Percentiles rank a stretch among this genome's conserved stretches.
Conservation (phyloP, 2,888 invertebrate species). For the Fissipunctia ypsillon region DNA sequence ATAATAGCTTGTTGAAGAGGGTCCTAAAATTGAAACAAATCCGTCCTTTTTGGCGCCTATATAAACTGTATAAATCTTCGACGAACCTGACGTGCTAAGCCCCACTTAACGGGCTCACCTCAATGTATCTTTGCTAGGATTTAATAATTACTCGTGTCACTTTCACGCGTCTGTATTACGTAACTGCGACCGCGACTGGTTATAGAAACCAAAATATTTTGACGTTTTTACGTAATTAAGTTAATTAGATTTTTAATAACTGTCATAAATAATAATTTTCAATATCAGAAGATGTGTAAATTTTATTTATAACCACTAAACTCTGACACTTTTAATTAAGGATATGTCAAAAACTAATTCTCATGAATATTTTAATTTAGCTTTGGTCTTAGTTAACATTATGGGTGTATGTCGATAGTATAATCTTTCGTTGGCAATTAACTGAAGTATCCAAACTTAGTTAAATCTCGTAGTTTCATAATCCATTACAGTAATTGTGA, state of each 20-base stretch:
- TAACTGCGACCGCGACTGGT: constrained; percentile 51
- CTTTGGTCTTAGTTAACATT: background rate
- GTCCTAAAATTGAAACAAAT: constrained; percentile 68
- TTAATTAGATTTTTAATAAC: background rate
- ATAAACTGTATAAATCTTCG: constrained; percentile 63
- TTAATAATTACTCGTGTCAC: constrained; percentile 72
- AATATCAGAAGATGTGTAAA: background rate
- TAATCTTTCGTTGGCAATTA: constrained; percentile 25
- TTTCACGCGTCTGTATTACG: constrained; percentile 66
- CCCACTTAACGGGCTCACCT: constrained; percentile 67
- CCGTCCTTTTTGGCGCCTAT: constrained; percentile 49
- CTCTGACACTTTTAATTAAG: constrained; percentile 11
- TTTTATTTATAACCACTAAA: constrained; percentile 5
- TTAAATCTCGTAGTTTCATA: constrained; percentile 59
- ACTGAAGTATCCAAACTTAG: constrained; percentile 30
- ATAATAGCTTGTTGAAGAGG: constrained; percentile 37
- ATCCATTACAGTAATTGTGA: constrained; percentile 61
- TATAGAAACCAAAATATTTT: constrained; percentile 24
- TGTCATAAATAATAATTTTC: background rate
- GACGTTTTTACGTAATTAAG: background rate
- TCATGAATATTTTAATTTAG: constrained; percentile 24
- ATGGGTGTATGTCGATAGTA: constrained; percentile 9
- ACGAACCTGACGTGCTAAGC: constrained; percentile 63
- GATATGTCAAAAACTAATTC: background rate
- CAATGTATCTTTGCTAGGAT: constrained; percentile 71